Evolutionary conservation across 2,113 vertebrate genomes (phyloP), one percentile per base, ranked within the genome.

Genomic region (Petroica traversi): DNA sequence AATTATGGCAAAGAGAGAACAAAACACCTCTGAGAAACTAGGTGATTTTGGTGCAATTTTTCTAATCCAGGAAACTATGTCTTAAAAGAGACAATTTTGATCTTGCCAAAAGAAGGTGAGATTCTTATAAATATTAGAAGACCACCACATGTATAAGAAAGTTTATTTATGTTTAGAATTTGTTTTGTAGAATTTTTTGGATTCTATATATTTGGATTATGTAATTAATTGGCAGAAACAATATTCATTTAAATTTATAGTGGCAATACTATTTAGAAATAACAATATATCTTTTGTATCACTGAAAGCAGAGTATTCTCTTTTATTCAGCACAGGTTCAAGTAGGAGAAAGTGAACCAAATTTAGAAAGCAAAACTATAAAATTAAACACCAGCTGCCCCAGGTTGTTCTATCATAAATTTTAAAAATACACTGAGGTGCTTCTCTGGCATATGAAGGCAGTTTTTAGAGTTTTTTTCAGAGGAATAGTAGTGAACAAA

Each of bases 101-200:
- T 59, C 19, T 38, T 90, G 4, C 12, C 7, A 41, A 91, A 61
- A n/a, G 2, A 8, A 64, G 5, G 8, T 25, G 18, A 36, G 18
- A 64, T 59, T 59, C 18, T 36, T 66, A 26, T 2, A 54, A 19
- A 15, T 49, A 43, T 18, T 54, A 33, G 23, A 82, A 52, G 8
- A 61, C 1, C 1, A 17, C 2, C 4, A 41, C 12, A 19, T 1
- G 1, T 48, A 33, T 46, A 31, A 48, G 6, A 29, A 88, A 54
- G 3, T 67, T 64, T 64, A 55, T 38, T 36, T 33, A 58, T 5
- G 2, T 11, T 82, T 82, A 57, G 15, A 63, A 79, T 74, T 82
- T 68, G 2, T 31, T 46, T 62, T 77, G 26, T 45, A 49, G 18
- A 51, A 26, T 7, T 63, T 74, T 75, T 9, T 57, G 12, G 7